Percentiles rank a stretch among this genome's conserved stretches.
These are phyloP conservation scores for Hybos culiciformis DNA, from an alignment of 2,888 invertebrate genomes.

Conservation along the genomic window DNA sequence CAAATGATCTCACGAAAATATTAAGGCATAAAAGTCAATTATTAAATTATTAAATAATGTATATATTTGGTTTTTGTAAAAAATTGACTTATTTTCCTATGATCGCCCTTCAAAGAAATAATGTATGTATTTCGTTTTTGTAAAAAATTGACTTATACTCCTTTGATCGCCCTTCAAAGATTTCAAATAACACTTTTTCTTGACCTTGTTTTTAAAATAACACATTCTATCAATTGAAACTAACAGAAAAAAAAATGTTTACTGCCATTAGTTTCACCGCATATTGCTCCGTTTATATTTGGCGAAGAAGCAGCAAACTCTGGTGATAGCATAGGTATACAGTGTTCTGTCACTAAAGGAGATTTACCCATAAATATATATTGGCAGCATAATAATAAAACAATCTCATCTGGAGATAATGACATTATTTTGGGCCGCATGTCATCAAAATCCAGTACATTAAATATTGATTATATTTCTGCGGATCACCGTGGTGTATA, in stretches of 20 bases:
- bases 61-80: too few relatives aligned
- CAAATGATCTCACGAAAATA: too few relatives aligned
- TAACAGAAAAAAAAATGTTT: background rate
- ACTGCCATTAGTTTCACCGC: slow-evolving; percentile 41
- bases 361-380: slow-evolving; percentile 51
- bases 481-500: slow-evolving; percentile 49
- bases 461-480: slow-evolving; percentile 47
- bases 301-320: slow-evolving; percentile 58
- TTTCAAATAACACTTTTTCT: too few relatives aligned
- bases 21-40: too few relatives aligned
- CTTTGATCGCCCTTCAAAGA: too few relatives aligned
- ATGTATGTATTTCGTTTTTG: too few relatives aligned
- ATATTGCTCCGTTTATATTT: slow-evolving; percentile 58
- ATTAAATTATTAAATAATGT: too few relatives aligned
- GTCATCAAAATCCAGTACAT: slow-evolving; percentile 39
- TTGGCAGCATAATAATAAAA: slow-evolving; percentile 43
- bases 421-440: slow-evolving; percentile 31
- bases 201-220: too few relatives aligned
- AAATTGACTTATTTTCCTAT: too few relatives aligned
- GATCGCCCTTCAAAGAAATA: too few relatives aligned
- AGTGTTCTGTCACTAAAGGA: slow-evolving; percentile 47
- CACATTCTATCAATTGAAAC: background rate
- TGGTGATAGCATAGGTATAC: slow-evolving; percentile 53
- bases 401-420: slow-evolving; percentile 28
- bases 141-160: too few relatives aligned